Evolutionary conservation across 1,140 invertebrate genomes (phyloP), one percentile per base, ranked within the genome.

Genomic region (Rhopalosiphum maidis): DNA sequence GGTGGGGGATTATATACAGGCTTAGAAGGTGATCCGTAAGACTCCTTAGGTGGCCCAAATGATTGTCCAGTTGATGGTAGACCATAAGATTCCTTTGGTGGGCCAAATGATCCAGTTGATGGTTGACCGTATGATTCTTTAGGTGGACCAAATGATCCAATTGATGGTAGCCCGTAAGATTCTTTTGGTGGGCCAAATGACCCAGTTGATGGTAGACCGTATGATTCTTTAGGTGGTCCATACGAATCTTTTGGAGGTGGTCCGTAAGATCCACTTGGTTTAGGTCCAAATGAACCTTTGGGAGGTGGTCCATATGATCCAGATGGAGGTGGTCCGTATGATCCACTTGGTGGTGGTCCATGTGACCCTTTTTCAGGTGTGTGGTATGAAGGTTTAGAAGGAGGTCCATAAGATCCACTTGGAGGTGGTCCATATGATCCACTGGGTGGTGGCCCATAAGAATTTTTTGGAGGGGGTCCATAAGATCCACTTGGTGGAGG

Each of bases 161-260:
- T 68, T 21, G 89, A 21, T 68, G 89, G 89, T 41, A 8, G 54
- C 0, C 89, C 89, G 68, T 90, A 90, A 0, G 89, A 60, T 2
- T 43, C 89, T 41, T 60, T 60, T 0, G 94, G 94, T 54, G 94
- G 91, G 41, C 93, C 94, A 51, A 41, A 94, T 15, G 94, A 93
- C 41, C 82, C 88, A 51, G 60, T 93, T 23, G 85, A 46, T 9
- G 87, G 87, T 23, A n/a, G 9, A 21, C 87, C 46, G 43, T 89
- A 51, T 0, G 60, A 87, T 15, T 30, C 87, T 7, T 21, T 90
- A 4, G 94, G 55, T 89, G 54, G n/a, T 25, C 93, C 87, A 89
- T 77, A 21, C 2, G 41, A 41, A 41, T 25, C 41, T 37, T n/a
- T 91, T 77, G 90, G 43, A 23, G 89, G 90, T 25, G 35, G 51